Evolutionary conservation across 1,140 invertebrate genomes (phyloP).

Genomic region (Eurosta solidaginis): DNA sequence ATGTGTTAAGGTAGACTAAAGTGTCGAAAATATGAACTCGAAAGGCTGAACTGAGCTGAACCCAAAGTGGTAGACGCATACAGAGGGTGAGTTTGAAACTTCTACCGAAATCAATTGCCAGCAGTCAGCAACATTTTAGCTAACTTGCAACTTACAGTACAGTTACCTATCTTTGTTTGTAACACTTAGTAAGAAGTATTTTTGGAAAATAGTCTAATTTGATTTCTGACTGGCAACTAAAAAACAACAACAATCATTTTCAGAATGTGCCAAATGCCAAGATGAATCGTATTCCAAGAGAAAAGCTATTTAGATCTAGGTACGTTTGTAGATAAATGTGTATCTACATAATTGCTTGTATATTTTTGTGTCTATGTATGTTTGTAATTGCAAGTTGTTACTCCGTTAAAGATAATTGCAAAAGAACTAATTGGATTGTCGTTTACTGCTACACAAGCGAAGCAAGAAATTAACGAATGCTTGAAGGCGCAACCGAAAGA

Average conservation of each 20-base stretch:
- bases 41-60: background rate
- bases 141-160: background rate
- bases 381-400: background rate
- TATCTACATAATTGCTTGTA: background rate
- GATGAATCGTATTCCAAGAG: background rate
- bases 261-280: background rate
- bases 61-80: background rate
- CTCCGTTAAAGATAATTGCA: background rate
- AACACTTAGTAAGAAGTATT: background rate
- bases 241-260: constrained; percentile 1
- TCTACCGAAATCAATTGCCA: background rate
- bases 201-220: constrained; percentile 24
- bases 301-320: background rate
- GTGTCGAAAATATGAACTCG: no score
- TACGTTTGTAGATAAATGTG: background rate
- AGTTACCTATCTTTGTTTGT: background rate
- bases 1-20: no score
- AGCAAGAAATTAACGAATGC: constrained; percentile 15
- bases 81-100: background rate
- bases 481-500: constrained; percentile 22
- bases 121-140: background rate
- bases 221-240: constrained; percentile 17
- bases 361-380: background rate
- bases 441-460: constrained; percentile 25
- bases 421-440: constrained; percentile 23